Base-by-base conservation (phyloP, 2,888 invertebrate genomes). In the Anorthoa munda region DNA sequence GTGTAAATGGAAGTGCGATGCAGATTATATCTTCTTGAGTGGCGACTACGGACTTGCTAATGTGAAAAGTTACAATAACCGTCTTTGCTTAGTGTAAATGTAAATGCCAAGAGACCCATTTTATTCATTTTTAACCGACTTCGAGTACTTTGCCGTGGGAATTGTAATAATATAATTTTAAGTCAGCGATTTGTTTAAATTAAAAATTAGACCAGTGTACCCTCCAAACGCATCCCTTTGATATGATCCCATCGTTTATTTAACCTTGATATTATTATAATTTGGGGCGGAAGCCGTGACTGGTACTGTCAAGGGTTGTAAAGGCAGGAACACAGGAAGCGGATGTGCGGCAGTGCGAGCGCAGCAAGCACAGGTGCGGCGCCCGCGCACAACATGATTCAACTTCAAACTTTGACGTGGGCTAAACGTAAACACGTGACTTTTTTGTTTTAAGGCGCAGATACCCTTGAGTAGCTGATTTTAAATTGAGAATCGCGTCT, bases 301-400 rank as follows among this genome's bases (percentile, higher is more conserved):
- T 89, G 90, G 86, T 86, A 89, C 84, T 67, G 75, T 77, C 84
- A 90, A 90, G 87, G 91, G 86, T 88, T 88, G 85, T 75, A 83
- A 87, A 90, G 92, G 91, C 88, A 92, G 92, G 90, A 92, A 92
- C 89, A 94, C 93, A 91, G 95, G 95, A 95, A 96, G 87, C 95
- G 96, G 95, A 95, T 94, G 93, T 91, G 85, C 84, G 90, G 88
- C 85, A 88, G 89, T 90, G 88, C 88, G 69, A 78, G 69, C 81
- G 70, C 82, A 80, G 77, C 79, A 89, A 92, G 66, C 87, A 80
- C 86, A 86, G 86, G 87, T 85, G 86, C 80, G 79, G 72, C 72
- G 83, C 70, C 59, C 46, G 73, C 77, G 81, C 84, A 65, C 56
- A 45, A 12, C 64, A 74, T 90, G 87, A 87, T 90, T 87, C 89